Evolutionary conservation across 2,797 vertebrate species (phyloP).

Genomic region (Siniperca scherzeri): DNA sequence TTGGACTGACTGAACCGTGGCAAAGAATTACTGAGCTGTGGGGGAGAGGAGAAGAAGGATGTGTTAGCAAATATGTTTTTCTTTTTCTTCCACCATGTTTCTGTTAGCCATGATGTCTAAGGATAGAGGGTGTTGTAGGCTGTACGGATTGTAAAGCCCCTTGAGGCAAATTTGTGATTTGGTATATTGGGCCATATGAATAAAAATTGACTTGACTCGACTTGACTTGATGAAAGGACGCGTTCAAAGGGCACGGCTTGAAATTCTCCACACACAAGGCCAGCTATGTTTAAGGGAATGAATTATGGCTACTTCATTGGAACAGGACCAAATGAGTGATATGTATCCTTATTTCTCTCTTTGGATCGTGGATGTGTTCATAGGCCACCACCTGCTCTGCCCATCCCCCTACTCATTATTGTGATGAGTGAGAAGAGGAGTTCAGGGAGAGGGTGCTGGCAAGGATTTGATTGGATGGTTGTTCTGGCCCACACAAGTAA

Average conservation of each 20-base stretch:
- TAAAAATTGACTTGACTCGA: too few species aligned
- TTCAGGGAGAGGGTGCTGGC: constrained; percentile 79
- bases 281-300: constrained; percentile 36
- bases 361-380: constrained; percentile 70
- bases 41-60: constrained; percentile 35
- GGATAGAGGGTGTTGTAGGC: too few species aligned
- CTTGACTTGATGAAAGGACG: constrained; percentile 17
- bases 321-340: constrained; percentile 45
- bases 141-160: too few species aligned
- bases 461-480: constrained; percentile 73
- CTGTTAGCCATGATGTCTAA: constrained; percentile 3
- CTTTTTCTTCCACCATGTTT: constrained; percentile 37
- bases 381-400: constrained; percentile 81
- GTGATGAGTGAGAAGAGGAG: constrained; percentile 82
- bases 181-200: too few species aligned
- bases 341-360: constrained; percentile 70
- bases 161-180: too few species aligned
- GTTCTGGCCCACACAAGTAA: constrained; percentile 71
- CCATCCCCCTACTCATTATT: constrained; percentile 80
- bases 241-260: not conserved
- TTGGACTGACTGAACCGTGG: constrained; percentile 42
- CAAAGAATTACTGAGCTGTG: constrained; percentile 33
- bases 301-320: constrained; percentile 36
- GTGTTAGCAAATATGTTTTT: constrained; percentile 48
- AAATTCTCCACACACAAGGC: constrained; percentile 24